Evolutionary conservation across 2,888 invertebrate species (phyloP).

Genomic region (Tortricodes alternella): DNA sequence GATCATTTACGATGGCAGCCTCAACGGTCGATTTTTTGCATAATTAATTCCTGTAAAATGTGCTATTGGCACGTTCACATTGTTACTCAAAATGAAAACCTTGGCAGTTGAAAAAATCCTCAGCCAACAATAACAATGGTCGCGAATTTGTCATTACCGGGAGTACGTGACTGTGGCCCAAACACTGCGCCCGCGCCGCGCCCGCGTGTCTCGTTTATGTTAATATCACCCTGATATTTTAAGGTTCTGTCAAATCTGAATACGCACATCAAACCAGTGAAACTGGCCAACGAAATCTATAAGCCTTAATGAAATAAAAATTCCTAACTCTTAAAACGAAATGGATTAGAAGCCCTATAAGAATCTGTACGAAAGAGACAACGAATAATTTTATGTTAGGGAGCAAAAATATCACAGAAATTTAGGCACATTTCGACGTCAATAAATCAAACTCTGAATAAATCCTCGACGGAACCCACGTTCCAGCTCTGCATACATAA

Average conservation of each 20-base stretch:
- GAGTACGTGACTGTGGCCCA: slow-evolving; percentile 71
- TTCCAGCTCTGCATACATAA: slow-evolving; percentile 4
- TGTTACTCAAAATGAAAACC: slow-evolving; percentile 69
- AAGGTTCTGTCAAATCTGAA: slow-evolving; percentile 29
- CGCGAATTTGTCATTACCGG: slow-evolving; percentile 74
- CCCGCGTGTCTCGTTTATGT: slow-evolving; percentile 66
- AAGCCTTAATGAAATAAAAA: too few species aligned
- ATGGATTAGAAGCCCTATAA: too few species aligned
- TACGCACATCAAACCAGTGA: neutral
- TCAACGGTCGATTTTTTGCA: slow-evolving; percentile 47
- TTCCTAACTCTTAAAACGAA: too few species aligned
- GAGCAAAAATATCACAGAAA: too few species aligned
- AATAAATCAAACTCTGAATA: neutral
- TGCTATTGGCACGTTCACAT: slow-evolving; percentile 71
- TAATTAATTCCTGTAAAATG: slow-evolving; percentile 68
- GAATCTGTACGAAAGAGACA: too few species aligned
- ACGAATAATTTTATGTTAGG: too few species aligned
- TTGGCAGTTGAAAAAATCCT: slow-evolving; percentile 68
- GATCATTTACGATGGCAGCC: slow-evolving; percentile 20
- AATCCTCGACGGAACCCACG: slow-evolving; percentile 17
- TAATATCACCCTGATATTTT: slow-evolving; percentile 73
- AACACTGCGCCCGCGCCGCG: slow-evolving; percentile 50
- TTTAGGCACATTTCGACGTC: too few species aligned
- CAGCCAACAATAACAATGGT: slow-evolving; percentile 67
- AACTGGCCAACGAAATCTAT: too few species aligned